These are phyloP conservation scores for Calidris pygmaea DNA, from an alignment of 2,113 vertebrate genomes.

Conservation along the genomic window DNA sequence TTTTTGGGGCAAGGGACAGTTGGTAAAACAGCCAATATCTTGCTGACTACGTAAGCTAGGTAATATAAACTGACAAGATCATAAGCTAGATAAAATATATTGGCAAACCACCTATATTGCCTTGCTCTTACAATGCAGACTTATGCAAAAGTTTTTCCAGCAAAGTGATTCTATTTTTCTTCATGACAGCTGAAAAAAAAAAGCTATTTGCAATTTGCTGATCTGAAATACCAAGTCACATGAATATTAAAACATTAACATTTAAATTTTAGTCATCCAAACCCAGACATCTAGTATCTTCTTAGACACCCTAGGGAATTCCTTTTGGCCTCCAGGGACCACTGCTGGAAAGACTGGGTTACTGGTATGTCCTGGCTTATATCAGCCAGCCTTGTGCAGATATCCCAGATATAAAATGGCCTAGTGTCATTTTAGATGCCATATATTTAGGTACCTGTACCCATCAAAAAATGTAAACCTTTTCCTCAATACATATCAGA, in stretches of 20 bases:
- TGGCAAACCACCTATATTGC: background rate
- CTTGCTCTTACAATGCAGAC: background rate
- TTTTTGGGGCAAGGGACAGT: background rate
- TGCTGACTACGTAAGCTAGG: background rate
- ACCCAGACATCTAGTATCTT: background rate
- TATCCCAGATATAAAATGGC: background rate
- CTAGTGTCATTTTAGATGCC: background rate
- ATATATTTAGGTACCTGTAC: background rate
- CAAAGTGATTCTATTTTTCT: conserved; percentile 11
- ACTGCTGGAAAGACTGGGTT: background rate
- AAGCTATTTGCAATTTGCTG: background rate
- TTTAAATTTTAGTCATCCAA: background rate
- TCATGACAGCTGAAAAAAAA: background rate
- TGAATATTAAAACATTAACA: background rate
- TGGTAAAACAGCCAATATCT: conserved; percentile 10
- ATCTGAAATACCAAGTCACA: background rate
- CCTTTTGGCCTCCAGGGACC: background rate
- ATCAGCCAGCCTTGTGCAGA: background rate
- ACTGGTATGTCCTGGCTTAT: background rate
- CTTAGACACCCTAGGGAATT: background rate
- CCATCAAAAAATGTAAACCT: background rate
- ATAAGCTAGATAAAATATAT: conserved; percentile 8
- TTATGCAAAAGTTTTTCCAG: conserved; percentile 35
- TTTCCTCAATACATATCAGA: background rate
- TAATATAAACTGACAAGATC: background rate